Conservation (phyloP, 2,888 invertebrate genomes). For the Eupelmus urozonus region DNA sequence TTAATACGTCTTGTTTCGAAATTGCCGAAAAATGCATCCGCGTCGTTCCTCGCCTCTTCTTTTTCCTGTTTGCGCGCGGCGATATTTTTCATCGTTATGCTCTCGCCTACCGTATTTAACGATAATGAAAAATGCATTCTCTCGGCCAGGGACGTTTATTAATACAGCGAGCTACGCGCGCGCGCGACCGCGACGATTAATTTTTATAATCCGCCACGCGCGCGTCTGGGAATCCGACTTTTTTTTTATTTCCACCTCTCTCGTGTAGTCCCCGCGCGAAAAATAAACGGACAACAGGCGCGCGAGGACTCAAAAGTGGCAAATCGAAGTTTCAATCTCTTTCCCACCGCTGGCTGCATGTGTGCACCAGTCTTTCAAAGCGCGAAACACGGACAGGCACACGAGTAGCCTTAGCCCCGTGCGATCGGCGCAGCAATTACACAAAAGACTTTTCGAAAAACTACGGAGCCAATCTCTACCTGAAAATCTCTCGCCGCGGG, state of each 20-base stretch:
- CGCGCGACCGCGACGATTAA: neutral
- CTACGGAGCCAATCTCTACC: neutral
- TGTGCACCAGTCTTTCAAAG: too few relatives aligned
- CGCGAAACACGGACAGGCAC: too few relatives aligned
- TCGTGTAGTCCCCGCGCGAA: too few relatives aligned
- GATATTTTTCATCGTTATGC: conserved; percentile 38
- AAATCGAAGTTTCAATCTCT: too few relatives aligned
- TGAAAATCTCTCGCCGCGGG: neutral
- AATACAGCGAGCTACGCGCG: neutral
- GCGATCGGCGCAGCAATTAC: too few relatives aligned
- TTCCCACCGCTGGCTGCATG: too few relatives aligned
- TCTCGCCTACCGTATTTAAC: conserved; percentile 22
- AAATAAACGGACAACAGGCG: too few relatives aligned
- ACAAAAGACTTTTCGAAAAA: neutral
- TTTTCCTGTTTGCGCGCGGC: neutral
- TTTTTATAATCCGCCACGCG: conserved; percentile 11
- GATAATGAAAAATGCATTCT: conserved; percentile 24
- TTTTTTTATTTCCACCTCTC: neutral
- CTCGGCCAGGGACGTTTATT: neutral
- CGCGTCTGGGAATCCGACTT: too few relatives aligned
- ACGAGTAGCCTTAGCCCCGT: too few relatives aligned
- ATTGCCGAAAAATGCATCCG: conserved; percentile 44
- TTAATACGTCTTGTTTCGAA: conserved; percentile 38
- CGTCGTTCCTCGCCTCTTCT: neutral
- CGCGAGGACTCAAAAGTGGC: too few relatives aligned